These are phyloP conservation scores for Penaeus monodon DNA, from an alignment of 2,888 invertebrate genomes.

Conservation along the genomic window DNA sequence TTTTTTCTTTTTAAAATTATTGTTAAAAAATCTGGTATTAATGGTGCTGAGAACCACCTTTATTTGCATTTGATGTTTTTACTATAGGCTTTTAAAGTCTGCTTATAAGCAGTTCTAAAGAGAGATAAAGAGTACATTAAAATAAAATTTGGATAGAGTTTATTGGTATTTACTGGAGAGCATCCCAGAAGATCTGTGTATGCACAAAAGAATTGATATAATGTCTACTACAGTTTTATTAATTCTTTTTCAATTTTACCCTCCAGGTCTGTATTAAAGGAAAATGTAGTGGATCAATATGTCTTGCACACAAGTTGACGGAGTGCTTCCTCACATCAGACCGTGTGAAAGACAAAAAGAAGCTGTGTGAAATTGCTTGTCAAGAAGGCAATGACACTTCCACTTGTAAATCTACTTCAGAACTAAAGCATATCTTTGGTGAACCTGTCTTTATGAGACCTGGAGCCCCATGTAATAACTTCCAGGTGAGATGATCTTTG, in stretches of 20 bases:
- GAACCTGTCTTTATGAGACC: constrained; percentile 72
- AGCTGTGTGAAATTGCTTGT: constrained; percentile 97
- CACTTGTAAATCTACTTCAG: constrained; percentile 87
- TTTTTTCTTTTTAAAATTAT: neutral
- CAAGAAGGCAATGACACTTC: constrained; percentile 82
- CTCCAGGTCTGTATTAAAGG: constrained; percentile 85
- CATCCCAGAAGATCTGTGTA: no score
- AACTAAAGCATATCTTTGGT: constrained; percentile 73
- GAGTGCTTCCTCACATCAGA: constrained; percentile 94
- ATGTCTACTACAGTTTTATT: neutral
- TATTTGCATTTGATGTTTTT: neutral
- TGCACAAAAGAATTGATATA: no score
- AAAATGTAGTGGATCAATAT: constrained; percentile 95
- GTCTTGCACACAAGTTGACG: constrained; percentile 91
- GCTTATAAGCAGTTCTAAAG: no score
- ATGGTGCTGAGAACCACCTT: neutral
- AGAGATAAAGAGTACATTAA: no score
- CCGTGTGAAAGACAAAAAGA: constrained; percentile 82
- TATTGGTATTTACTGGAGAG: no score
- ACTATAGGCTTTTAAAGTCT: no score
- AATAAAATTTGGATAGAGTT: no score
- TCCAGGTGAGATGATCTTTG: constrained; percentile 77
- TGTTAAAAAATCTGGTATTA: neutral
- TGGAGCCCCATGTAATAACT: constrained; percentile 98
- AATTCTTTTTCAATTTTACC: constrained; percentile 36